Base-by-base conservation (phyloP, 2,797 vertebrate species). In the Myotis myotis region DNA sequence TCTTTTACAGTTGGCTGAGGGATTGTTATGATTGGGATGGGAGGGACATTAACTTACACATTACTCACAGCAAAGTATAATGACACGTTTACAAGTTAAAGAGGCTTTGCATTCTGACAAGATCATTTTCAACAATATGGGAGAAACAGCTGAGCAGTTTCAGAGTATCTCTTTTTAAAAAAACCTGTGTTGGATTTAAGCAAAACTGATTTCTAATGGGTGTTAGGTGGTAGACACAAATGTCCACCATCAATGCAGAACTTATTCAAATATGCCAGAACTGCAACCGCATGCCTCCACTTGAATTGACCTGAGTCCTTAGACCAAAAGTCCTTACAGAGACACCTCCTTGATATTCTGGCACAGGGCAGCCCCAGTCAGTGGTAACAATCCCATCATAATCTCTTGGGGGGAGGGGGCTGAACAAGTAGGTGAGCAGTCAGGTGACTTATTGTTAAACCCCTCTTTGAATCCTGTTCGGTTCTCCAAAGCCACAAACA, bases 1-100 rank as follows among this genome's bases (percentile, higher is more conserved):
- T 95, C 62, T 89, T 96, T 97, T 92, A 97, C 81, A 94, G 62
- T 87, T 93, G 89, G 23, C 20, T 94, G 95, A 87, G 68, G 57
- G 64, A 82, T 83, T 97, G 79, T 94, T 92, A 89, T 92, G 68
- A 91, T 87, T 89, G 76, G 85, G 22, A 88, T 91, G 91, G 89
- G 89, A 95, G 93, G 89, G 88, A 87, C 76, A 95, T 93, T 96
- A 91, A 92, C 62, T 96, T 87, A 28, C n/a, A 93, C 62, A 83
- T 91, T 96, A 95, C 44, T 96, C 71, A 95, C 93, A 92, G 66
- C 71, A 93, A 95, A 95, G 38, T 91, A 81, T 94, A 91, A 95
- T 91, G 57, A 92, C 85, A 82, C 33, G 95, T 89, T 96, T 93
- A 84, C 30, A 96, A 89, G 76, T 95, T 90, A 96, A 97, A 92